Conservation (phyloP, 2,797 vertebrate species). For the Gorsachius magnificus region DNA sequence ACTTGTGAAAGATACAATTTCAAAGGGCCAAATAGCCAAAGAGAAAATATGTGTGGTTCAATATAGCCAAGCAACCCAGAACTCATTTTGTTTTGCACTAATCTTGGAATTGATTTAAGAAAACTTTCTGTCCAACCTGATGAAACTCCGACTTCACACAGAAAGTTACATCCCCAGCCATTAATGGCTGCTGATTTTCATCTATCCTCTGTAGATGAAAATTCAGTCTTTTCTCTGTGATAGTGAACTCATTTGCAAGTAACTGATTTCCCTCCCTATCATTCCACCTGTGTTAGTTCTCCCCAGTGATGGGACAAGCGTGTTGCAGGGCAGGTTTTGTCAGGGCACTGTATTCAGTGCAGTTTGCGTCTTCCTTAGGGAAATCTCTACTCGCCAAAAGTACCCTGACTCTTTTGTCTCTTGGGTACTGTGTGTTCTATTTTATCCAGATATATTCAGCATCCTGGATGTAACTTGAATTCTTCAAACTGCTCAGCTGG, state of each 20-base stretch:
- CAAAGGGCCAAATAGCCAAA: not conserved
- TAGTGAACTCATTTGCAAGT: not conserved
- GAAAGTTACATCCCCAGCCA: not conserved
- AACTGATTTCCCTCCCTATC: not conserved
- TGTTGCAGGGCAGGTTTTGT: not conserved
- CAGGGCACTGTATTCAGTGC: not conserved
- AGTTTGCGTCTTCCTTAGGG: not conserved
- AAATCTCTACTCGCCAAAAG: not conserved
- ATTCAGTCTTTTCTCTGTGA: not conserved
- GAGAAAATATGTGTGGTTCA: not conserved
- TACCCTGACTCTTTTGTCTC: not conserved
- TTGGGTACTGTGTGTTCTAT: not conserved
- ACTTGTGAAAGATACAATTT: not conserved
- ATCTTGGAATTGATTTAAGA: not conserved
- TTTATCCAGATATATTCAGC: not conserved
- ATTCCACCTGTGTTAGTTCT: accelerated
- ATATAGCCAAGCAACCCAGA: not conserved
- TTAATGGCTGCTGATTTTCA: not conserved
- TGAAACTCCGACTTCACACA: not conserved
- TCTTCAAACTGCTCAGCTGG: not conserved
- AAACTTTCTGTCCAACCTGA: not conserved
- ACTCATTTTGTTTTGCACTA: not conserved
- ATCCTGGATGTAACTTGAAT: not conserved
- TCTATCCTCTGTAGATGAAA: not conserved
- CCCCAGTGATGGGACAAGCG: not conserved